Evolutionary conservation across 2,113 vertebrate species (phyloP).

Genomic region (Ictalurus punctatus): DNA sequence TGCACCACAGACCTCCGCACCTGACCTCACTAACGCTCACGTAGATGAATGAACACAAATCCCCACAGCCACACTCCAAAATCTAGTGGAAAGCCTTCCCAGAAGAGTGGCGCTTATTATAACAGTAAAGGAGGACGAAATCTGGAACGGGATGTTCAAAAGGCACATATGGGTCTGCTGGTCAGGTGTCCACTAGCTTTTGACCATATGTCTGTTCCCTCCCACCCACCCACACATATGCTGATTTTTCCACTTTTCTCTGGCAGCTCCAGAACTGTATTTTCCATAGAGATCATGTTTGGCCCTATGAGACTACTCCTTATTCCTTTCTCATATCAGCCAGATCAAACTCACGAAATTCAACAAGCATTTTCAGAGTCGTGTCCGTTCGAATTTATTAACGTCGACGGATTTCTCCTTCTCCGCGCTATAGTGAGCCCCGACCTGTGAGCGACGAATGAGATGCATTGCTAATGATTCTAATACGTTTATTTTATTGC

Average conservation of each 20-base stretch:
- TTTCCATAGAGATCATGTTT: background rate
- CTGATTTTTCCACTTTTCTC: background rate
- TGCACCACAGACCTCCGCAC: background rate
- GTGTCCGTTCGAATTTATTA: constrained; percentile 39
- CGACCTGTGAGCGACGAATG: constrained; percentile 27
- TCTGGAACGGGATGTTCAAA: background rate
- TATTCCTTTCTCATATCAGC: background rate
- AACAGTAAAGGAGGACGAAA: background rate
- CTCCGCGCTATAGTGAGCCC: constrained; percentile 7
- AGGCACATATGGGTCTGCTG: background rate
- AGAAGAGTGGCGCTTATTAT: background rate
- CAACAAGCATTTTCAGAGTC: constrained; percentile 23
- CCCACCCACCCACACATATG: background rate
- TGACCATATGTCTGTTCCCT: background rate
- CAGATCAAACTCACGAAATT: constrained; percentile 9
- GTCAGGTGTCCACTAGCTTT: background rate
- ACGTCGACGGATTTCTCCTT: constrained; percentile 24
- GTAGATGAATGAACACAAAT: background rate
- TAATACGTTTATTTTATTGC: constrained; percentile 51
- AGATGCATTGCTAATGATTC: constrained; percentile 48
- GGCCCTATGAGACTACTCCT: background rate
- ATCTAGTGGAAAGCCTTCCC: background rate
- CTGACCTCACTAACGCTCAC: background rate
- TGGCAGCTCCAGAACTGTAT: background rate
- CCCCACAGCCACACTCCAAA: background rate